phyloP scores from a whole-genome alignment of 2,113 vertebrate genomes.

The Turnix velox region DNA sequence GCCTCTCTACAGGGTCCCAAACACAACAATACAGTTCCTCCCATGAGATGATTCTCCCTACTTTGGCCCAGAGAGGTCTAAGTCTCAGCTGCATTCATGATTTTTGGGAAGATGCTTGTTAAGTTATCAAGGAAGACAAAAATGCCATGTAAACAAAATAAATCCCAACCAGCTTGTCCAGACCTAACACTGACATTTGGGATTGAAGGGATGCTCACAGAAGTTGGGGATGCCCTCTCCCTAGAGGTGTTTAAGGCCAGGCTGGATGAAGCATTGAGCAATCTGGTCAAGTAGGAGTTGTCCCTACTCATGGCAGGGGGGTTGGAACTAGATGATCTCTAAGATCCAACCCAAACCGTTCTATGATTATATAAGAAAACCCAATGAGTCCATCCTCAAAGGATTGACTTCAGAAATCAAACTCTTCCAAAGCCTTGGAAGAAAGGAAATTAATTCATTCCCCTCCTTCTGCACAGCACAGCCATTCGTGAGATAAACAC shows the following conservation, averaged over 20 bases:
- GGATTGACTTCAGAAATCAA: neutral
- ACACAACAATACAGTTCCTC: neutral
- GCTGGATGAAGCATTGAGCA: no score
- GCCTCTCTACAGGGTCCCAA: neutral
- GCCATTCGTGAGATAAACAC: neutral
- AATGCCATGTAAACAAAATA: rapidly evolving
- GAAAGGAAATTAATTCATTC: neutral
- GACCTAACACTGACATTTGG: neutral
- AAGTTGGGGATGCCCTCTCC: no score
- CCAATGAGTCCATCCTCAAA: neutral
- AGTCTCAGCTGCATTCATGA: rapidly evolving
- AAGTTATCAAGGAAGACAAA: neutral
- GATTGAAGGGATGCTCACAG: rapidly evolving
- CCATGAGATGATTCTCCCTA: rapidly evolving
- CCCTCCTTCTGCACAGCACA: neutral
- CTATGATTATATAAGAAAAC: no score
- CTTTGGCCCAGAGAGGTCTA: neutral
- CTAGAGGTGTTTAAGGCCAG: no score
- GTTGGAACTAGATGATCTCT: no score
- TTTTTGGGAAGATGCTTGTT: neutral
- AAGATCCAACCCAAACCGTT: no score
- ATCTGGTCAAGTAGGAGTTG: no score
- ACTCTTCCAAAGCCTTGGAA: neutral
- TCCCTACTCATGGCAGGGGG: no score
- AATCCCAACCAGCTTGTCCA: neutral